Percentiles rank a stretch among this genome's conserved stretches.
Conservation (phyloP, 2,888 invertebrate genomes). For the Neoscelio sp. region DNA sequence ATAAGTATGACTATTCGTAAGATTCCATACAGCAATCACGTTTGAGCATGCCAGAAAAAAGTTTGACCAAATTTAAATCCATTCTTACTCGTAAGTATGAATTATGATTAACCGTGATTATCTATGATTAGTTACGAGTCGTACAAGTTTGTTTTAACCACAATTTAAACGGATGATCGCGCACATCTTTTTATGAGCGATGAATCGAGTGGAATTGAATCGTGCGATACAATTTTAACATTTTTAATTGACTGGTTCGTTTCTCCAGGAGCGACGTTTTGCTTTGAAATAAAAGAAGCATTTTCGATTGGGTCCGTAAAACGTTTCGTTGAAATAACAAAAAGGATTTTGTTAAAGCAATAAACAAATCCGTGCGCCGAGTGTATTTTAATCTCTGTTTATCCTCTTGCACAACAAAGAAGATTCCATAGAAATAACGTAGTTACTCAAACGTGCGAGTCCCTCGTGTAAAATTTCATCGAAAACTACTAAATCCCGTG, state of each 20-base stretch:
- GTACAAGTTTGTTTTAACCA: constrained; percentile 15
- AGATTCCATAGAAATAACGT: constrained; percentile 32
- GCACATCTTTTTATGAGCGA: constrained; percentile 21
- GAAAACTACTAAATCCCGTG: constrained; percentile 17
- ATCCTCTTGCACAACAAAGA: constrained; percentile 23
- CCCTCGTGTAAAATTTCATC: constrained; percentile 26
- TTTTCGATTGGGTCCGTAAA: no score
- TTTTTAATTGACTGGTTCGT: constrained; percentile 6
- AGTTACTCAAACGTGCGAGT: constrained; percentile 19
- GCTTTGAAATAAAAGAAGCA: no score
- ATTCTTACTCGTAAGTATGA: constrained; percentile 6
- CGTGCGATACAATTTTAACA: neutral
- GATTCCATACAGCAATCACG: constrained; percentile 19
- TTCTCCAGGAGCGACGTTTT: no score
- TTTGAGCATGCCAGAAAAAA: constrained; percentile 1
- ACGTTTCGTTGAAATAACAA: no score
- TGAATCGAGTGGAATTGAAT: constrained; percentile 29
- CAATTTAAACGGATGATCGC: constrained; percentile 29
- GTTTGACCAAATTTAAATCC: constrained; percentile 27
- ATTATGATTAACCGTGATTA: no score
- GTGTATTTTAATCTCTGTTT: constrained; percentile 15
- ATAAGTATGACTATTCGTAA: no score
- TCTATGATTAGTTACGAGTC: constrained; percentile 7
- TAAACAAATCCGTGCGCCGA: no score
- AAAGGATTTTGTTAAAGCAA: no score